These are phyloP conservation scores for Siniperca obscura DNA, from an alignment of 2,797 vertebrate genomes.

Conservation along the genomic window DNA sequence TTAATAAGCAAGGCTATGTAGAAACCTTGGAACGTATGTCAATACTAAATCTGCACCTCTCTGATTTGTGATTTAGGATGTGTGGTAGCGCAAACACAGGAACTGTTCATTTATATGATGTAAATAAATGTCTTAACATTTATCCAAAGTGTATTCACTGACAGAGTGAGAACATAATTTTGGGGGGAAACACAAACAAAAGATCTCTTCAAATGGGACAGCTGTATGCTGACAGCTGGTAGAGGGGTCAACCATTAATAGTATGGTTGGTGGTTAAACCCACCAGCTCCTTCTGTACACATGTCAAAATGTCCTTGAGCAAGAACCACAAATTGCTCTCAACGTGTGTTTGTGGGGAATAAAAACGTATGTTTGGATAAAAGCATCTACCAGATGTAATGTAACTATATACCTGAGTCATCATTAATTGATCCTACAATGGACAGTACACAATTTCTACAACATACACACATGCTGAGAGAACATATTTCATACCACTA, in stretches of 20 bases:
- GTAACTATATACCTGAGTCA: not conserved
- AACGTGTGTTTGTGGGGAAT: not conserved
- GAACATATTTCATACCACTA: not conserved
- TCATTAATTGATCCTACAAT: not conserved
- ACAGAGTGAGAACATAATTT: constrained; percentile 1
- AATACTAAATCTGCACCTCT: constrained; percentile 51
- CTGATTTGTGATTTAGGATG: constrained; percentile 53
- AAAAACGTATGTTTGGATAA: not conserved
- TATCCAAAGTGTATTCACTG: constrained; percentile 48
- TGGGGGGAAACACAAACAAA: not conserved
- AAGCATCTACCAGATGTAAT: not conserved
- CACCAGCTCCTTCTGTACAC: not conserved
- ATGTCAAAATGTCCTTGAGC: not conserved
- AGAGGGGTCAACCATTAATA: not conserved
- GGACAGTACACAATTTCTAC: not conserved
- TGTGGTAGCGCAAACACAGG: constrained; percentile 62
- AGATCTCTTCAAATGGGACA: not conserved
- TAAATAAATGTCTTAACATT: constrained; percentile 81
- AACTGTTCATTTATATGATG: constrained; percentile 68
- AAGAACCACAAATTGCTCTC: not conserved
- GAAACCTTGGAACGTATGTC: constrained; percentile 44
- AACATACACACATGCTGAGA: not conserved
- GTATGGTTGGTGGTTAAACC: not conserved
- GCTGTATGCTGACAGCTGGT: not conserved
- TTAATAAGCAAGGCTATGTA: constrained; percentile 44